Evolutionary conservation across 30 jellyfish, hydroid and myxozoan genomes (phyloP), one percentile per base, ranked within the genome.

Genomic region (Cassiopea xamachana): DNA sequence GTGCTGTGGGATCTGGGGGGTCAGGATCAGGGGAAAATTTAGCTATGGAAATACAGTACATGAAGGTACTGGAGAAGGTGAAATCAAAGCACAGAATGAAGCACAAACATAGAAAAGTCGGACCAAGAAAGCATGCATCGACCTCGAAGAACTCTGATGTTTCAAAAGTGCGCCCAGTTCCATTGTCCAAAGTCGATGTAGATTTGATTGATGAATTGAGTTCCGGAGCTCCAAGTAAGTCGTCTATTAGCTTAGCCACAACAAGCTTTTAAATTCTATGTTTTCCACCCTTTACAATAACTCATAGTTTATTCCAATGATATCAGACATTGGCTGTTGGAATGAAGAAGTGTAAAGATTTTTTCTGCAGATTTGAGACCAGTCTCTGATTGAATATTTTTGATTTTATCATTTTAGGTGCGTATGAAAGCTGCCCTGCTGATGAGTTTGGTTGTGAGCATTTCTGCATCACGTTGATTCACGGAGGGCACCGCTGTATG

Each of bases 401-500:
- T 18, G 5, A 8, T 6, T 79, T 75, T 9, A 73, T 7, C 73
- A 16, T 75, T 16, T 27, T 60, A 94, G 98, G 93, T 79, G 97
- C 82, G 68, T 82, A 76, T 60, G 94, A 92, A 27, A 86, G 98
- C 48, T 94, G 98, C 77, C 94, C 94, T 43, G 98, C 98, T 14
- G 89, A 82, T 27, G 88, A 91, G 64, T 94, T 91, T 49, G 96
- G 97, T 19, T 94, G 98, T 51, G 98, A 94, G 81, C 98, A 94
- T 83, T 94, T 83, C 69, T 94, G 98, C 88, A 91, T 94, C 84
- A 86, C 97, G 7, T 90, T 94, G 49, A 48, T 73, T 49, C 98
- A 94, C 60, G 98, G 98, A 16, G 98, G 98, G 1, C 94, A 87
- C 50, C 87, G 98, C 45, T 94, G 98, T 89, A 94, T 94, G 98